These are phyloP conservation scores for Synchiropus splendidus DNA, from an alignment of 2,113 vertebrate species.

Conservation along the genomic window DNA sequence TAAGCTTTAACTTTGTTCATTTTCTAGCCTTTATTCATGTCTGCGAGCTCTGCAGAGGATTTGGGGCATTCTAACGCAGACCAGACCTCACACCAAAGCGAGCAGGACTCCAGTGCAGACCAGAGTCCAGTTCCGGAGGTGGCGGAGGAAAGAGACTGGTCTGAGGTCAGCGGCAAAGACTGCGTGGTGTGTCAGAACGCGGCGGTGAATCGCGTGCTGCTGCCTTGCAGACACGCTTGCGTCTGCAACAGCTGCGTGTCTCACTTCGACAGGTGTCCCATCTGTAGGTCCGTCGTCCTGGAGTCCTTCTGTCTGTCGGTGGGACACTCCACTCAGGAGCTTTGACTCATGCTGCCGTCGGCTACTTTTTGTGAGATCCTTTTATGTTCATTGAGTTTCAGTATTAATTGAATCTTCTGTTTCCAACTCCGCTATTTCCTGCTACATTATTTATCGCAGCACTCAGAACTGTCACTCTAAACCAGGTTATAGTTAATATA, in stretches of 20 bases:
- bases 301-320: slow-evolving; percentile 77
- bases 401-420: too few relatives aligned
- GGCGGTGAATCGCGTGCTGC: slow-evolving; percentile 80
- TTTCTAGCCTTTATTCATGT: slow-evolving; percentile 91
- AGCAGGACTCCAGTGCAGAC: not conserved
- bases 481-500: too few relatives aligned
- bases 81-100: not conserved
- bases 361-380: too few relatives aligned
- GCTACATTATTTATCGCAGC: too few relatives aligned
- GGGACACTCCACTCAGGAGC: too few relatives aligned
- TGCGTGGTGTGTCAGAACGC: slow-evolving; percentile 93
- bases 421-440: too few relatives aligned
- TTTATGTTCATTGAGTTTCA: too few relatives aligned
- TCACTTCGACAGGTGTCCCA: slow-evolving; percentile 86
- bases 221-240: slow-evolving; percentile 90
- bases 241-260: slow-evolving; percentile 78
- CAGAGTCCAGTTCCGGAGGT: slow-evolving; percentile 22
- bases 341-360: too few relatives aligned
- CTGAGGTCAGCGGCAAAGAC: slow-evolving; percentile 69
- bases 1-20: too few relatives aligned
- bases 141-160: slow-evolving; percentile 47
- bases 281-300: slow-evolving; percentile 83
- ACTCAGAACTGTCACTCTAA: too few relatives aligned
- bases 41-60: slow-evolving; percentile 60
- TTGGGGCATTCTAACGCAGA: not conserved